These are phyloP conservation scores for Peromyscus maniculatus DNA, from an alignment of 2,113 vertebrate species.

Conservation along the genomic window DNA sequence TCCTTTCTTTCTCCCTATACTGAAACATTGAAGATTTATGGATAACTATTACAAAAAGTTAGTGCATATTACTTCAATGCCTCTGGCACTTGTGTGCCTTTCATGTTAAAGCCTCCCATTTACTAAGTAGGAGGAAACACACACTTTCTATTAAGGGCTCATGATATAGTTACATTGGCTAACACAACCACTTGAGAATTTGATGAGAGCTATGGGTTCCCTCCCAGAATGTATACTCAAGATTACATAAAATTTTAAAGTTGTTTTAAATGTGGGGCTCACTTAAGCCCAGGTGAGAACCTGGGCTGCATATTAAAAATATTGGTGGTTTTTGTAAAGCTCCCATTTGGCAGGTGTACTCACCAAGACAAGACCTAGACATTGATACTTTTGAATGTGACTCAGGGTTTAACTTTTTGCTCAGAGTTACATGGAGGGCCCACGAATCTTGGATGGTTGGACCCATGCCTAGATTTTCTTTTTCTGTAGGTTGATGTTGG, in stretches of 20 bases:
- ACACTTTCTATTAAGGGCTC: background rate
- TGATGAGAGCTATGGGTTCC: background rate
- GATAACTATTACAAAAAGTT: background rate
- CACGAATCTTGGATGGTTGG: background rate
- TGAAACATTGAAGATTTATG: background rate
- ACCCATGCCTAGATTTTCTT: background rate
- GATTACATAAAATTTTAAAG: too few relatives aligned
- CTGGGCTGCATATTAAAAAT: too few relatives aligned
- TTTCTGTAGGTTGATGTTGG: background rate
- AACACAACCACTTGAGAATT: background rate
- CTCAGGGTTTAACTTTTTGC: background rate
- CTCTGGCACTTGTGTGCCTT: background rate
- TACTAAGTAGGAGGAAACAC: background rate
- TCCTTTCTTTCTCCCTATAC: background rate
- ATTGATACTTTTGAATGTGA: background rate
- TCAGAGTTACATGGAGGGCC: background rate
- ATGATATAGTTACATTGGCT: background rate
- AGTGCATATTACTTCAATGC: conserved; percentile 1
- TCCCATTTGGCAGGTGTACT: background rate
- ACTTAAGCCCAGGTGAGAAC: too few relatives aligned
- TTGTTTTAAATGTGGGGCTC: too few relatives aligned
- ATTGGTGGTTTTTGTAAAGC: background rate
- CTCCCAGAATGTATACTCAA: background rate
- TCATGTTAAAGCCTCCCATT: background rate
- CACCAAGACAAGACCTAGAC: background rate